Conservation (phyloP, 2,888 invertebrate genomes). For the Trichogramma dendrolimi region DNA sequence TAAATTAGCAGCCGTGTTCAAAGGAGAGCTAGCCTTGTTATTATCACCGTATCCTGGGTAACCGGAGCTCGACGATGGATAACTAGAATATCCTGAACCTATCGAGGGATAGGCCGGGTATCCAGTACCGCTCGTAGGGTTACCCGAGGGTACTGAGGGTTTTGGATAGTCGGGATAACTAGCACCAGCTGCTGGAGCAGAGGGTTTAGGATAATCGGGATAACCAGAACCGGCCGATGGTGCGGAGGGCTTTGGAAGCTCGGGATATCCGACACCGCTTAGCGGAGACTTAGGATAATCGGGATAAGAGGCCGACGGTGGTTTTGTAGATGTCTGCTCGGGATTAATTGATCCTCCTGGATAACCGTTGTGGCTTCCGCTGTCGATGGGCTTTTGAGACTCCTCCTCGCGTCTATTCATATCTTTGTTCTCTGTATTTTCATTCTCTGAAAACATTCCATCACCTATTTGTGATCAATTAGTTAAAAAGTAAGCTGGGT, state of each 20-base stretch:
- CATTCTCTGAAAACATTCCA: conserved; percentile 47
- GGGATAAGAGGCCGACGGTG: too few species aligned
- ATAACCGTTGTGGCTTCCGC: background rate
- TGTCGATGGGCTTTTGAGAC: background rate
- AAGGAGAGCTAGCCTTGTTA: background rate
- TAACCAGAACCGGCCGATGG: too few species aligned
- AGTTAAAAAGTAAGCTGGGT: background rate
- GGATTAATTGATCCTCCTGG: background rate
- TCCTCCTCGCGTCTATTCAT: conserved; percentile 34
- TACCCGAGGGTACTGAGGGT: conserved; percentile 6
- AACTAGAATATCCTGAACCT: conserved; percentile 24
- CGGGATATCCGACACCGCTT: too few species aligned
- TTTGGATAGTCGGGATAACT: conserved; percentile 10
- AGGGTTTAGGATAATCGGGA: background rate
- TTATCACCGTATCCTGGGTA: conserved; percentile 20
- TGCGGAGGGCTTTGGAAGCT: background rate
- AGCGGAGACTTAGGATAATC: too few species aligned
- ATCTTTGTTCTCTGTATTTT: conserved; percentile 35
- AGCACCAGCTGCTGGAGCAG: conserved; percentile 3
- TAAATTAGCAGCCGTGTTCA: conserved; percentile 8
- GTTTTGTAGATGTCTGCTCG: too few species aligned
- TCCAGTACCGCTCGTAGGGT: conserved; percentile 24
- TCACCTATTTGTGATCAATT: conserved; percentile 29
- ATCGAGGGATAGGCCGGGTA: conserved; percentile 9
- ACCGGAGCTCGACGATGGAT: conserved; percentile 22